Base-by-base conservation (phyloP, 1,140 invertebrate genomes). In the Araneus ventricosus region DNA sequence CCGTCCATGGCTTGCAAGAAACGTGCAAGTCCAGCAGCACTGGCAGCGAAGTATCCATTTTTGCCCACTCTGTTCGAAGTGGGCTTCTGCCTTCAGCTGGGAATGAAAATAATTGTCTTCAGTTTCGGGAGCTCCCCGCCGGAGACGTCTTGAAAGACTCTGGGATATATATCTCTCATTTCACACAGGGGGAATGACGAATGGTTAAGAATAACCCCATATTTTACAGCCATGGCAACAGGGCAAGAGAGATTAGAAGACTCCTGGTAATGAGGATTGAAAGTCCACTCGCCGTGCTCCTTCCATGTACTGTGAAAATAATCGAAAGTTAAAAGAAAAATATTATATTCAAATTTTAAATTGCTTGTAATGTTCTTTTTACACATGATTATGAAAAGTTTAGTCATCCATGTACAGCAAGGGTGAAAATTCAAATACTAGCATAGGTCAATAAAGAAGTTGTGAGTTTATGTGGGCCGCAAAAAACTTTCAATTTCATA, bases 71-170 rank as follows among this genome's bases (percentile, higher is more conserved):
- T n/a, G 10, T 67, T n/a, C 61, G 27, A n/a, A 27, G 61, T 30
- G 27, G 5, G 59, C 41, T 27, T 59, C 24, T 45, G 30, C 34
- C 37, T 39, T 82, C 24, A 82, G 84, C 30, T 52, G 80, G 41
- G 34, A 87, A 87, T 45, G 85, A 87, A 87, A 87, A 59, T 39
- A 87, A 87, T 22, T 63, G 45, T 61, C 57, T 37, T 63, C 27
- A 27, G 14, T 37, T 3, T 52, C 80, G 22, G 80, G 6, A n/a
- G n/a, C 80, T n/a, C 8, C 41, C 57, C 34, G 30, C 85, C 2
- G 3, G 61, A 88, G 24, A 88, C 61, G 24, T 87, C 34, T 87
- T 88, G 87, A 88, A 88, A 70, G 59, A 88, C 87, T 39, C 61
- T 70, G 87, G 87, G 59, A 88, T 41, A n/a, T 88, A 39, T 45